These are phyloP conservation scores for Sebastes jordani DNA, from an alignment of 2,797 vertebrate genomes.

Conservation along the genomic window DNA sequence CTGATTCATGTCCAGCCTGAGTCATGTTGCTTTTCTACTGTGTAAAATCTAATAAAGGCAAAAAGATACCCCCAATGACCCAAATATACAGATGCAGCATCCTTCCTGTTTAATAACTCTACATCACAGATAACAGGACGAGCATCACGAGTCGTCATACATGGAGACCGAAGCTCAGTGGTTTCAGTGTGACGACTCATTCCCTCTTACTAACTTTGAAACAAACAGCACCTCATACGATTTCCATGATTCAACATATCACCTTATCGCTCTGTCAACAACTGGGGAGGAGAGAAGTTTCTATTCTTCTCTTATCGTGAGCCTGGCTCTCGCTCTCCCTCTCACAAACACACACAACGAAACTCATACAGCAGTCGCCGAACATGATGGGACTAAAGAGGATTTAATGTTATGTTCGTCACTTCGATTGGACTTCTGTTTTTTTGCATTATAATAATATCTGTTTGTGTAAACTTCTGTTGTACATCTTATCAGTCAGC, in stretches of 20 bases:
- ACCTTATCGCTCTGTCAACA: constrained; percentile 66
- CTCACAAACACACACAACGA: not conserved
- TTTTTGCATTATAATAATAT: not conserved
- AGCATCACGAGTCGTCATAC: not conserved
- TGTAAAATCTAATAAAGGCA: not conserved
- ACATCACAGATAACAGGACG: not conserved
- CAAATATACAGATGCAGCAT: not conserved
- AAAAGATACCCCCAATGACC: not conserved
- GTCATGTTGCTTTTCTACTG: not conserved
- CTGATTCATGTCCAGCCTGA: not conserved
- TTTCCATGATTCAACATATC: constrained; percentile 47
- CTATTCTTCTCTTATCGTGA: constrained; percentile 57
- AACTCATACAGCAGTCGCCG: constrained; percentile 5
- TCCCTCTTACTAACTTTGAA: constrained; percentile 11
- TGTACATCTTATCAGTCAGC: not conserved
- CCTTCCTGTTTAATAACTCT: not conserved
- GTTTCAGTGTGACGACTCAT: constrained; percentile 28
- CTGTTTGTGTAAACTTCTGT: not conserved
- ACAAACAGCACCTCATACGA: constrained; percentile 10
- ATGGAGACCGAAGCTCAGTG: not conserved
- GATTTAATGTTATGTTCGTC: not conserved
- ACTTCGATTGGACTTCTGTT: not conserved
- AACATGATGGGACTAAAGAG: not conserved
- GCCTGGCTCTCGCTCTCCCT: not conserved
- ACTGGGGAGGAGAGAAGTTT: constrained; percentile 45